These are phyloP conservation scores for Nemapogon koenigi DNA, from an alignment of 2,888 invertebrate species.

Conservation along the genomic window DNA sequence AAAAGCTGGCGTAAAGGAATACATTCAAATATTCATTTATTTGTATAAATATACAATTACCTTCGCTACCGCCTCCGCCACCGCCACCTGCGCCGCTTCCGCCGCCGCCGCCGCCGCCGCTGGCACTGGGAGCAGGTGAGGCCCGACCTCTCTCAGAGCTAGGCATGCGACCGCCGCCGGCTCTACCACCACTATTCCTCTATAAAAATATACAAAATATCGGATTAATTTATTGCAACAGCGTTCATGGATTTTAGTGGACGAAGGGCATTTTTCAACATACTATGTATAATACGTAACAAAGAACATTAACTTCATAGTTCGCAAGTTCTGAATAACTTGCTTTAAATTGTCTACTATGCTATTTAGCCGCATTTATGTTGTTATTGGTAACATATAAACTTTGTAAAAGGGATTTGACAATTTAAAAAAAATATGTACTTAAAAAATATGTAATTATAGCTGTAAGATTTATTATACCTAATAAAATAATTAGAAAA, in stretches of 20 bases:
- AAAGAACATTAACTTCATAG: no score
- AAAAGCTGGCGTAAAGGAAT: no score
- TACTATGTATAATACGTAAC: neutral
- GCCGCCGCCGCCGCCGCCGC: constrained; percentile 10
- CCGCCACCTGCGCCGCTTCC: constrained; percentile 14
- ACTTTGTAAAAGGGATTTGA: no score
- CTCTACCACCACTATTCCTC: constrained; percentile 36
- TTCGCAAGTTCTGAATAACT: no score
- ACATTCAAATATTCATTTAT: no score
- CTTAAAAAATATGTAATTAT: neutral
- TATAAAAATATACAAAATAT: constrained; percentile 12
- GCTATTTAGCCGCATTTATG: no score
- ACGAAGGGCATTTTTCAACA: neutral
- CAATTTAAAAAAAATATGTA: neutral
- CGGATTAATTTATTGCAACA: neutral
- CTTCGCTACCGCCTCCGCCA: constrained; percentile 13
- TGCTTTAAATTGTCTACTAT: no score
- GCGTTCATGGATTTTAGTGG: neutral
- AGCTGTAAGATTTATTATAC: no score
- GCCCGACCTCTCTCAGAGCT: constrained; percentile 40
- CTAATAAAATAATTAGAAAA: no score
- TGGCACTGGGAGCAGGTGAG: constrained; percentile 26
- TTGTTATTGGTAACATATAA: no score
- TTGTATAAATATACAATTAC: no score
- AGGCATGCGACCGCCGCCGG: constrained; percentile 32